Base-by-base conservation (phyloP, 2,797 vertebrate genomes). In the Halcyon chelicuti region DNA sequence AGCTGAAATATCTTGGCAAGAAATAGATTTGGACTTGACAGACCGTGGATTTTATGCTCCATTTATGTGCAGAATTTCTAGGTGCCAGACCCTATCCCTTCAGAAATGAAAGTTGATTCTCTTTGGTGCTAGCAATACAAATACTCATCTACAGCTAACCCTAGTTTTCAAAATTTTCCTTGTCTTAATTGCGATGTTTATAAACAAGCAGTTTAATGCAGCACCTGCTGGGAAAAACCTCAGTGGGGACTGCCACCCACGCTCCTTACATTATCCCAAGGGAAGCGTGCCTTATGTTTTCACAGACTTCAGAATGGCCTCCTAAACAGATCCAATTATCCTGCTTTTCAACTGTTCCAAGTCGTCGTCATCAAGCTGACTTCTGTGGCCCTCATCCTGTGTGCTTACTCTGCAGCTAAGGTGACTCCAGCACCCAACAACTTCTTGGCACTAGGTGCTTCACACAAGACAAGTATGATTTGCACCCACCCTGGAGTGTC, bases 391-490 rank as follows among this genome's bases (percentile, higher is more conserved):
- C 11, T 42, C 12, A 5, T 28, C 19, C 5, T 18, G 5, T 12
- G 5, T 1, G 0, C 22, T 22, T 22, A 18, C 22, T 28, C 23
- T 29, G 22, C 26, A 6, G 18, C 3, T 11, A 13, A 46, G 60
- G 26, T 78, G 93, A 19, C 20, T 51, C 37, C 71, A 76, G 40
- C 25, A 26, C 1, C 2, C 31, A 29, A 3, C 4, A 61, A 11
- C 15, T 63, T 23, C 28, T 33, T 21, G 31, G 10, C 1, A 63
- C 47, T 12, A 2, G 14, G 25, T 55, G 39, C 14, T 83, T 37
- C 39, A 13, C 4, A 1, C 14, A 12, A 35, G 23, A 1, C 14
- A 14, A 35, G 21, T 1, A 0, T 9, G 40, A 7, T 61, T 17
- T 75, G 25, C 7, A 4, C 37, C 37, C 37, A 39, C 37, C 37